Evolutionary conservation across 1,140 invertebrate species (phyloP), one percentile per base, ranked within the genome.

Genomic region (Diorhabda elongata): DNA sequence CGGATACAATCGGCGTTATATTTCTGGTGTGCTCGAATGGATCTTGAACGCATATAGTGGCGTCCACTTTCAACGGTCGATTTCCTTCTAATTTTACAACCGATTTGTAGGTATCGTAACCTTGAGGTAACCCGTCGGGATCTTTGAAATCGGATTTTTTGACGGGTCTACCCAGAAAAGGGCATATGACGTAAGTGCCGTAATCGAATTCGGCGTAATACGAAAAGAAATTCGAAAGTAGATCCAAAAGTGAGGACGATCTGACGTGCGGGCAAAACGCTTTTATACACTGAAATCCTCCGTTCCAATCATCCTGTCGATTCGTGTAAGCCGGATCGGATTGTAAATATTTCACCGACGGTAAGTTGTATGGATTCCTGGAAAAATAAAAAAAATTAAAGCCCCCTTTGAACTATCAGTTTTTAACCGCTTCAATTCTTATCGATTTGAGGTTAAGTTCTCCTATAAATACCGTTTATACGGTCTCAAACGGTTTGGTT

Each of bases 21-120:
- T 89, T 90, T 67, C 84, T 80, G 67, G 77, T 83, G 42, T 87
- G 84, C 66, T 89, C 85, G 69, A 88, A 86, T 0, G 87, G 87
- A 80, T 90, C 88, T 77, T 89, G 88, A 2, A 89, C 58, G 72
- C 87, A 89, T 63, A 88, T 81, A 4, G 75, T 45, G 9, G 78
- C 68, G 6, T 83, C 75, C 4, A 84, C 71, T 66, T 79, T 78
- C 4, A 84, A 69, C n/a, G 75, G 73, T 47, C 76, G 62, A 66
- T 77, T 76, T 47, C 74, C 71, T 11, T 77, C 74, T 3, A 69
- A 69, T n/a, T 58, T 64, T 3, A 83, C 64, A 70, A 78, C 81
- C 0, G 68, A 42, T 76, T 82, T 84, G 73, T 88, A 89, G 9
- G 79, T 74, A 3, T 71, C 41, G 76, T 83, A 82, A 61, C 71